Evolutionary conservation across 2,113 vertebrate genomes (phyloP), one percentile per base, ranked within the genome.

Genomic region (Drymodes brunneopygia): DNA sequence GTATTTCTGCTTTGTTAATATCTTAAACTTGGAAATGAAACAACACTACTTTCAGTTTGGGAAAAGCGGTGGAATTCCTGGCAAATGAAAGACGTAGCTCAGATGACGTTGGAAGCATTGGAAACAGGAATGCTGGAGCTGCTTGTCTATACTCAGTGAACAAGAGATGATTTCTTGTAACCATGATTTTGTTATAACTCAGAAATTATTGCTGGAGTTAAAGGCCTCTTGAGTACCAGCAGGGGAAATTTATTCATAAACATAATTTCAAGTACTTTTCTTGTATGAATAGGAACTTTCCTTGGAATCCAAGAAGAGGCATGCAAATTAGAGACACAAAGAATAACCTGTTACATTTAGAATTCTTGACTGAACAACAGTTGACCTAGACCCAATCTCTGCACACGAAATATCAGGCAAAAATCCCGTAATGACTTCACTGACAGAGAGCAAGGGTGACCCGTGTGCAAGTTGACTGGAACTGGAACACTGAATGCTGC

Each of bases 281-380:
- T 14, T 31, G 7, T 58, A 24, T 36, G 36, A 74, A 62, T 56
- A 58, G 21, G 10, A 82, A 38, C 28, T 84, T 94, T 27, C 33
- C 31, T 57, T 60, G 31, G 5, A 92, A 38, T 51, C 17, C 65
- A 51, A 81, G 53, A 28, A 2, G 2, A 31, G 29, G 16, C 4
- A 80, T 12, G 7, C 6, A 61, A 94, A 33, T 33, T 2, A 74
- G 54, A 74, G 4, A 22, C 16, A 35, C 9, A 29, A 14, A 47
- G 40, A 66, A 47, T 23, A 24, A 10, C 2, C 2, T 13, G 11
- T 58, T 50, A 51, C 1, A 0, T 56, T 28, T 64, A 71, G 78
- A 64, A 71, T 78, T 60, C 17, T 70, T 56, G 44, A 51, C 47
- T 35, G 33, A 7, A 28, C 22, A 45, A 12, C 10, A 35, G 11